Evolutionary conservation across 2,797 vertebrate genomes (phyloP).

Genomic region (Dendrocincla tyrannina): DNA sequence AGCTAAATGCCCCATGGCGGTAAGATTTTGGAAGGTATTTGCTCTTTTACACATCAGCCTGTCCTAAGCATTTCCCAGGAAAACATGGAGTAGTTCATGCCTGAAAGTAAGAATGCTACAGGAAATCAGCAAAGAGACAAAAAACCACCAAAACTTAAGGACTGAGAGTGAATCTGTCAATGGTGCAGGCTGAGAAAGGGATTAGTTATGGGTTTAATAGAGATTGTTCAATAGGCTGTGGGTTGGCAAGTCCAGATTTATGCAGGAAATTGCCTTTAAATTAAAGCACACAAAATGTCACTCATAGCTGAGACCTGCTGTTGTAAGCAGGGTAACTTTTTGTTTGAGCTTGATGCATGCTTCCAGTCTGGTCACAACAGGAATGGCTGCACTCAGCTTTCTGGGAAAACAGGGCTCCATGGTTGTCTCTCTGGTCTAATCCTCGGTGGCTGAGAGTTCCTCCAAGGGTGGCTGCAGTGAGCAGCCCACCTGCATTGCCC

Average conservation of each 20-base stretch:
- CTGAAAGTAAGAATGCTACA: background rate
- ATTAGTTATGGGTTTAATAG: background rate
- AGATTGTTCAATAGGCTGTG: background rate
- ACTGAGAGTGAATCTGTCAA: background rate
- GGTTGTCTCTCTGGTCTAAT: background rate
- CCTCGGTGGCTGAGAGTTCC: background rate
- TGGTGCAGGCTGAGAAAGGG: background rate
- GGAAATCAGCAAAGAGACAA: background rate
- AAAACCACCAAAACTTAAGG: rapidly evolving
- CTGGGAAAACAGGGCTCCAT: background rate
- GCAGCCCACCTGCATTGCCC: background rate
- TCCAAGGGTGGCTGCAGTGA: background rate
- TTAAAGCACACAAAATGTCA: background rate
- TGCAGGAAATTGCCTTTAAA: background rate
- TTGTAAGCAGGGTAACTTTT: background rate
- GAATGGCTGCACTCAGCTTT: background rate
- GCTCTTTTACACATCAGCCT: background rate
- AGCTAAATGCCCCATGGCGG: background rate
- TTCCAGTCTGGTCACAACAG: background rate
- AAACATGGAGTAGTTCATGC: background rate
- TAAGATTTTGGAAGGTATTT: background rate
- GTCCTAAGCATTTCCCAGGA: background rate
- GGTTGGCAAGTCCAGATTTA: background rate
- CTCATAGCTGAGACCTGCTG: background rate
- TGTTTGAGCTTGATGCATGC: background rate